Base-by-base conservation (phyloP, 2,797 vertebrate species). In the Pseudomugil tenellus region DNA sequence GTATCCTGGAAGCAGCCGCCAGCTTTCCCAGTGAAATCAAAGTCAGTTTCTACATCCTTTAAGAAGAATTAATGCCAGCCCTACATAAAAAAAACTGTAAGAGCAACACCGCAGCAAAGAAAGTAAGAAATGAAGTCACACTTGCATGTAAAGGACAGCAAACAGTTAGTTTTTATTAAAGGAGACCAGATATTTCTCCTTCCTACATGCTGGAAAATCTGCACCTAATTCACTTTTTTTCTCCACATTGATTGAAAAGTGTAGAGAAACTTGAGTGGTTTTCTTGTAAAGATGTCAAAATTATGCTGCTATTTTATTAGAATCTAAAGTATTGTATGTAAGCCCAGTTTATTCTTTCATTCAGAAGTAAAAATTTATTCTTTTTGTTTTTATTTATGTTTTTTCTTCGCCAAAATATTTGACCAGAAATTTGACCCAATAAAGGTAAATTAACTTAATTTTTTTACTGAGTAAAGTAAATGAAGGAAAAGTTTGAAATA, bases 1-100 rank as follows among this genome's bases (percentile, higher is more conserved):
- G 77, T 85, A 72, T 80, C 87, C 72, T 71, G 77, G 72, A 85
- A 70, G 58, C 63, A 31, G 59, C 34, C 28, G 32, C 34, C 67
- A 73, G 62, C 41, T 62, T 57, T 59, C 19, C 37, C 58, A 56
- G 59, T 5, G 53, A 21, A 6, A 29, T 19, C 54, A 56, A 65
- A 78, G 74, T 63, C 77, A 68, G 56, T 58, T 52, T 41, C 56
- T 51, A 32, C 35, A 54, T 49, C 31, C 10, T 23, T 25, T 1
- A 70, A 54, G 29, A 35, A 19, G 58, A 21, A 28, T 75, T 74
- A 56, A 53, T 53, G 52, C 28, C 37, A 48, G 25, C 11, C 0
- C 29, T 9, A 13, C 55, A 14, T 49, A n/a, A n/a, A 9, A 13
- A 49, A 69, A 72, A 56, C 35, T 23, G 60, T 6, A 21, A 51